Evolutionary conservation across 2,888 invertebrate species (phyloP).

Genomic region (Pharmacophagus antenor): DNA sequence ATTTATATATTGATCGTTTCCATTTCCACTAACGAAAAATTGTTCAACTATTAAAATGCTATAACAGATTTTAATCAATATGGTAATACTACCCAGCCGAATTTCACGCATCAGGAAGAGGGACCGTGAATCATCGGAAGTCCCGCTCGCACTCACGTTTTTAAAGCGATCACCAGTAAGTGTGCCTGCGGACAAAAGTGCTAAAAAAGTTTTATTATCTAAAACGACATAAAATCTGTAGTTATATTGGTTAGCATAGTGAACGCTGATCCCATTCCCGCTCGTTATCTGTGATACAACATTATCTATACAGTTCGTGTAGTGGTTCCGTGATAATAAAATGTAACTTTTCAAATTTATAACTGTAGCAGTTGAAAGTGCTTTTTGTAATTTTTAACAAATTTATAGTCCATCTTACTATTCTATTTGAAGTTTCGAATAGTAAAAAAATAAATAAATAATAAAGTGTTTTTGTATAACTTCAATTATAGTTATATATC

Average conservation of each 20-base stretch:
- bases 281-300: slow-evolving; percentile 34
- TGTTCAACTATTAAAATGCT: neutral
- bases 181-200: slow-evolving; percentile 23
- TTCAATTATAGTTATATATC: no score
- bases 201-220: slow-evolving; percentile 30
- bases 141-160: slow-evolving; percentile 11
- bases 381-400: slow-evolving; percentile 1
- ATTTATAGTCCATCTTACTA: no score
- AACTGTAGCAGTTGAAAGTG: slow-evolving; percentile 5
- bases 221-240: slow-evolving; percentile 30
- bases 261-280: slow-evolving; percentile 18
- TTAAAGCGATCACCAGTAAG: slow-evolving; percentile 20
- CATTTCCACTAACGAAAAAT: neutral
- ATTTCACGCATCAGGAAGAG: neutral
- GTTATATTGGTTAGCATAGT: slow-evolving; percentile 25
- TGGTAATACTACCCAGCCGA: neutral
- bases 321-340: slow-evolving; percentile 34
- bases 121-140: slow-evolving; percentile 10
- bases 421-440: no score
- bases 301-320: slow-evolving; percentile 39
- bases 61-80: neutral
- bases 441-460: no score
- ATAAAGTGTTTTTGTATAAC: no score
- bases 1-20: slow-evolving; percentile 10
- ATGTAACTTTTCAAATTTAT: slow-evolving; percentile 29